Conservation (phyloP, 2,888 invertebrate genomes). For the Dysmachus trigonus region DNA sequence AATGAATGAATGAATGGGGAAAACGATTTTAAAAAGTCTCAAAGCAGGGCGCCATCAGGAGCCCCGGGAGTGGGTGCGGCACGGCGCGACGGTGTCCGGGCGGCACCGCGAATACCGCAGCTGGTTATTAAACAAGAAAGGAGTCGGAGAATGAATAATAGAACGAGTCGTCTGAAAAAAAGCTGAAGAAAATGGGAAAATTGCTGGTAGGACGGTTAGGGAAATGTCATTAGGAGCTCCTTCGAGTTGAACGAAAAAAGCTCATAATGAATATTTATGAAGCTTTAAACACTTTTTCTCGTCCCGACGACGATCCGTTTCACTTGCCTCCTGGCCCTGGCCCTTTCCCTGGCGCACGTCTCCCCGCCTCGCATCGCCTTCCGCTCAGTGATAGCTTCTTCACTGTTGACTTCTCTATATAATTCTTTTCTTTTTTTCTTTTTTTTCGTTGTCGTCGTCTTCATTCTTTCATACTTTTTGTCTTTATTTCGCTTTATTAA, state of each 20-base stretch:
- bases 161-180: slow-evolving; percentile 33
- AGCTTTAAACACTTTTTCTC: slow-evolving; percentile 37
- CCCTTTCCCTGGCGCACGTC: neutral
- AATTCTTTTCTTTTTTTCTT: too few species aligned
- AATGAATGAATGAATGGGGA: slow-evolving; percentile 29
- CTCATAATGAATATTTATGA: slow-evolving; percentile 41
- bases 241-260: slow-evolving; percentile 33
- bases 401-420: slow-evolving; percentile 31
- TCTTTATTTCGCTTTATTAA: slow-evolving; percentile 39
- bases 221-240: slow-evolving; percentile 39
- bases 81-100: neutral
- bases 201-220: slow-evolving; percentile 38
- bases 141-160: slow-evolving; percentile 39
- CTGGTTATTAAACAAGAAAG: slow-evolving; percentile 41
- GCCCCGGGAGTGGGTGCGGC: neutral
- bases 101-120: neutral
- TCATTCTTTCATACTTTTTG: neutral
- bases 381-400: slow-evolving; percentile 2
- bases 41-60: slow-evolving; percentile 6
- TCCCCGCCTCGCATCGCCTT: neutral
- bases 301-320: slow-evolving; percentile 7
- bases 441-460: neutral
- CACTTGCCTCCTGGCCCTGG: neutral
- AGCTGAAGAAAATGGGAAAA: slow-evolving; percentile 37
- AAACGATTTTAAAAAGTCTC: slow-evolving; percentile 36